phyloP scores from a whole-genome alignment of 2,113 vertebrate species.

The Benitochromis conjunctus region DNA sequence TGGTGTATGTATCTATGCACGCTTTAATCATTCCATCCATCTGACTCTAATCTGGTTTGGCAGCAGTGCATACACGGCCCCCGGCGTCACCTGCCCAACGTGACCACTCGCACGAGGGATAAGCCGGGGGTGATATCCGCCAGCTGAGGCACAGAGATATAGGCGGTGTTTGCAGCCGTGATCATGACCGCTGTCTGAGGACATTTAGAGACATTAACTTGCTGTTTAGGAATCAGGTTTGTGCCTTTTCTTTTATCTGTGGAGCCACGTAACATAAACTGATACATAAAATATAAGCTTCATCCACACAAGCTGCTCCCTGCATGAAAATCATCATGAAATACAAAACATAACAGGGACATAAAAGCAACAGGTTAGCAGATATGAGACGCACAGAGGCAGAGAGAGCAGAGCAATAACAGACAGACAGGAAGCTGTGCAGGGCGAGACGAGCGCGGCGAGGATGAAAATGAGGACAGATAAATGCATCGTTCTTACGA shows the following conservation, averaged over 20 bases:
- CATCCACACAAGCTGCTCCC: not conserved
- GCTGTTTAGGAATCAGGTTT: not conserved
- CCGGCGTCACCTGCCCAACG: constrained; percentile 19
- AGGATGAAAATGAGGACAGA: not conserved
- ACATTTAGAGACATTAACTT: not conserved
- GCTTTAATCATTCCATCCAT: constrained; percentile 14
- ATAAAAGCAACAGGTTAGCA: constrained; percentile 25
- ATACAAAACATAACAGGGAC: not conserved
- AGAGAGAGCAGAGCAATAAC: not conserved
- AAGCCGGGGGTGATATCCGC: not conserved
- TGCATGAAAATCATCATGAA: not conserved
- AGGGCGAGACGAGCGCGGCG: not conserved
- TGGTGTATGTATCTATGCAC: not conserved
- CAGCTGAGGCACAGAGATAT: not conserved
- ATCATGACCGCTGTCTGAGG: not conserved
- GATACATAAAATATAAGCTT: not conserved
- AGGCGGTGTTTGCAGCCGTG: not conserved
- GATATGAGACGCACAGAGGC: not conserved
- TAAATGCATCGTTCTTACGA: constrained; percentile 64
- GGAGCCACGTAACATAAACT: not conserved
- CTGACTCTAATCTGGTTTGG: constrained; percentile 31
- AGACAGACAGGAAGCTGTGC: not conserved
- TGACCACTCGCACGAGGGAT: constrained; percentile 24
- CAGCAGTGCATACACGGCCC: not conserved
- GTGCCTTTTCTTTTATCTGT: not conserved